Percentiles rank a stretch among this genome's conserved stretches.
phyloP scores from a whole-genome alignment of 2,888 invertebrate species.

The Syritta pipiens region DNA sequence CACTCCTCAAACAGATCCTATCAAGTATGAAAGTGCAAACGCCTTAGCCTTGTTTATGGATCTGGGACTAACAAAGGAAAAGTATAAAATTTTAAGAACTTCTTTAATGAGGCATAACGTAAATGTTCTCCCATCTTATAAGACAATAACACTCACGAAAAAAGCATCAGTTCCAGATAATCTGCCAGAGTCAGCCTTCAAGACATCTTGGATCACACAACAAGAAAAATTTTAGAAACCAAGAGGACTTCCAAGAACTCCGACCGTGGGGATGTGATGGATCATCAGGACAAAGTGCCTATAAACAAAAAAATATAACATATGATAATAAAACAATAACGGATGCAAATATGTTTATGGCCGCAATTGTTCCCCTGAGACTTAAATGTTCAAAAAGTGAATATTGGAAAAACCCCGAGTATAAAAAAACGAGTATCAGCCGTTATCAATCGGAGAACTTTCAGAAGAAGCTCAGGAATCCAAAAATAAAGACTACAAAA shows the following conservation, averaged over 20 bases:
- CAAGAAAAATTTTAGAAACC: neutral
- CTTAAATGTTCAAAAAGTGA: neutral
- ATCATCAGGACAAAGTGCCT: slow-evolving; percentile 65
- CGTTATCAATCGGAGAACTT: no score
- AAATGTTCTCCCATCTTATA: no score
- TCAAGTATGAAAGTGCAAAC: neutral
- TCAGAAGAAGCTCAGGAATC: no score
- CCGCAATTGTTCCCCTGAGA: neutral
- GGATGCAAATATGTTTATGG: neutral
- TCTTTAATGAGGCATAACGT: neutral
- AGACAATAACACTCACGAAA: neutral
- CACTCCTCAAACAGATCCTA: neutral
- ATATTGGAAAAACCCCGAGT: neutral
- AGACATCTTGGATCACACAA: slow-evolving; percentile 1
- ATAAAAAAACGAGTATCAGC: no score
- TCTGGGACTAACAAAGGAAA: neutral
- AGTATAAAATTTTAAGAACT: neutral
- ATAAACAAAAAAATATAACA: neutral
- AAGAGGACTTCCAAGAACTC: neutral
- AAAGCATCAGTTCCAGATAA: neutral
- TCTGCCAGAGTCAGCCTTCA: neutral
- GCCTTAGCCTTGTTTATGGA: neutral
- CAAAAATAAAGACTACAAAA: no score
- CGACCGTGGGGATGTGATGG: slow-evolving; percentile 45
- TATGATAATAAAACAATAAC: neutral